These are phyloP conservation scores for Nyctibius grandis DNA, from an alignment of 2,797 vertebrate genomes.

Conservation along the genomic window DNA sequence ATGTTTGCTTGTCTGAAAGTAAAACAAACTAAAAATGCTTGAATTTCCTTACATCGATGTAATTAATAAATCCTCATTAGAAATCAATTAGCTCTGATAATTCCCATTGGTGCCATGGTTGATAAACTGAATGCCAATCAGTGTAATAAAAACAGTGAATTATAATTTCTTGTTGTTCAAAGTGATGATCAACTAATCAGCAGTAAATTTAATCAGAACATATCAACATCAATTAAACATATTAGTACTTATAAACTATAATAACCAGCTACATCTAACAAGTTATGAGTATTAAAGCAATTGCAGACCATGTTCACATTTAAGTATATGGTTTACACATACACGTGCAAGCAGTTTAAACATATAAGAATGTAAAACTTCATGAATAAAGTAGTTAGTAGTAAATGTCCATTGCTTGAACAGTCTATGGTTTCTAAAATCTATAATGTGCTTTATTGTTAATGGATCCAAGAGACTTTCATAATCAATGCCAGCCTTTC, in stretches of 20 bases:
- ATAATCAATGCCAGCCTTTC: background rate
- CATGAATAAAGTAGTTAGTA: slow-evolving; percentile 23
- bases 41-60: slow-evolving; percentile 42
- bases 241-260: slow-evolving; percentile 54
- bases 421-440: background rate
- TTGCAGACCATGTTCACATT: background rate
- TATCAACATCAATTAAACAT: slow-evolving; percentile 62
- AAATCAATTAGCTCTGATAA: slow-evolving; percentile 67
- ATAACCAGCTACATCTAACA: slow-evolving; percentile 31
- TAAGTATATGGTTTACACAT: background rate
- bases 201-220: slow-evolving; percentile 70
- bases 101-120: slow-evolving; percentile 52
- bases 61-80: slow-evolving; percentile 70
- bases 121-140: slow-evolving; percentile 55
- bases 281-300: slow-evolving; percentile 31
- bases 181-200: slow-evolving; percentile 70
- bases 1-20: slow-evolving; percentile 44
- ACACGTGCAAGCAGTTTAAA: slow-evolving; percentile 21
- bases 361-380: background rate
- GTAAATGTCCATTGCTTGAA: background rate
- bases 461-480: background rate
- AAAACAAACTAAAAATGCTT: slow-evolving; percentile 48
- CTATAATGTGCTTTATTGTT: background rate
- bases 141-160: slow-evolving; percentile 62
- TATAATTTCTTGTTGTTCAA: slow-evolving; percentile 72